A percentile compares a stretch with the other conserved stretches of the same genome.
phyloP scores from a whole-genome alignment of 2,797 vertebrate species.

The Pangasius larnaudii region DNA sequence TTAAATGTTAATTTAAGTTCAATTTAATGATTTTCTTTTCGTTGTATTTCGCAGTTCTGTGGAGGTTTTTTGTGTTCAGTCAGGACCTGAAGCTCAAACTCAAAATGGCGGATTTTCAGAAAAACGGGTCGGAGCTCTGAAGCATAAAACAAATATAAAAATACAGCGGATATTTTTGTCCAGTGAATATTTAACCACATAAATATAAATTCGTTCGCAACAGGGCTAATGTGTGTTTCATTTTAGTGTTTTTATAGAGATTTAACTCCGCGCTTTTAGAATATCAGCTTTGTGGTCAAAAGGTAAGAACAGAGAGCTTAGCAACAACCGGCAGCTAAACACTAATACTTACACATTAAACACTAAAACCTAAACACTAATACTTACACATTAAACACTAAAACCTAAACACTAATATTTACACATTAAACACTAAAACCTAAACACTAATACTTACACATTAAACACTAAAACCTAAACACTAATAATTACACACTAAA shows the following conservation, averaged over 20 bases:
- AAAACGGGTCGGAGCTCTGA: constrained; percentile 64
- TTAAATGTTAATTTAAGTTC: not conserved
- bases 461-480: not conserved
- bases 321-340: not conserved
- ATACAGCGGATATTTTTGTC: constrained; percentile 58
- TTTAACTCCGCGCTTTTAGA: not conserved
- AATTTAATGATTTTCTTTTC: not conserved
- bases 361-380: no score
- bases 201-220: constrained; percentile 45
- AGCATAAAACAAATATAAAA: constrained; percentile 59
- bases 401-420: not conserved
- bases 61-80: not conserved
- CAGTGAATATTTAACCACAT: constrained; percentile 44
- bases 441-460: not conserved
- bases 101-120: constrained; percentile 82
- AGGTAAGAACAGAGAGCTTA: constrained; percentile 26
- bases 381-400: no score
- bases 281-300: constrained; percentile 9
- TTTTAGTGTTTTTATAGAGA: not conserved
- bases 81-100: constrained; percentile 57
- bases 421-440: not conserved
- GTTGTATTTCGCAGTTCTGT: not conserved
- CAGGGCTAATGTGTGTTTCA: constrained; percentile 53
- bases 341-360: not conserved
- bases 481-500: no score